Evolutionary conservation across 2,888 invertebrate species (phyloP), one percentile per base, ranked within the genome.

Genomic region (Rhingia campestris): DNA sequence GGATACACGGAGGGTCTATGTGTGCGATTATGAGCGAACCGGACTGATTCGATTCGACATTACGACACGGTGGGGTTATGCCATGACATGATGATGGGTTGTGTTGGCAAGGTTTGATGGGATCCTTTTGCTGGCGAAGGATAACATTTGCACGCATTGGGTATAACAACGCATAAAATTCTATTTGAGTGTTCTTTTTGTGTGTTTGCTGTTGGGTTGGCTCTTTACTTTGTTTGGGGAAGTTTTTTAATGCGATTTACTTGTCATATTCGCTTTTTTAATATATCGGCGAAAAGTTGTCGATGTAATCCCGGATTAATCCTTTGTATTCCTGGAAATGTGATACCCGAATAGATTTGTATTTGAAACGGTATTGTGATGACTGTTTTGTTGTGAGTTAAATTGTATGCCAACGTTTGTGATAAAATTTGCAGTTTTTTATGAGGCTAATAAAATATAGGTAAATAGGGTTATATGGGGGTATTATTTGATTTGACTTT

Each of bases 161-260:
- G 47, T 72, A 82, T 66, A 77, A 77, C 72, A 72, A 49, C 66
- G 61, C 72, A 81, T 77, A 73, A 77, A 73, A 67, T 66, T 63
- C 39, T 82, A 77, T 61, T 72, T 72, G 53, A 47, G 54, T 67
- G 67, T n/a, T n/a, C 61, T 67, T 82, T 77, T 82, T 67, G 47
- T 77, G 63, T 81, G 66, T 53, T 58, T 43, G 54, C 39, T 35
- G 63, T 77, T 39, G 22, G 37, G 59, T 73, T 73, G 49, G 22
- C 63, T 73, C 72, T 66, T 81, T 76, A 77, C 59, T 22, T 53
- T 54, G 47, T 61, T 76, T 64, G 39, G 70, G 72, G 54, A 72
- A 82, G 81, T 77, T 73, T 67, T 22, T 82, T 82, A 73, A 77
- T 77, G 81, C 51, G 77, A 67, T 82, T 82, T 81, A 72, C 77